Conservation (phyloP, 1,140 invertebrate species). For the Tetramorium parvispinum region DNA sequence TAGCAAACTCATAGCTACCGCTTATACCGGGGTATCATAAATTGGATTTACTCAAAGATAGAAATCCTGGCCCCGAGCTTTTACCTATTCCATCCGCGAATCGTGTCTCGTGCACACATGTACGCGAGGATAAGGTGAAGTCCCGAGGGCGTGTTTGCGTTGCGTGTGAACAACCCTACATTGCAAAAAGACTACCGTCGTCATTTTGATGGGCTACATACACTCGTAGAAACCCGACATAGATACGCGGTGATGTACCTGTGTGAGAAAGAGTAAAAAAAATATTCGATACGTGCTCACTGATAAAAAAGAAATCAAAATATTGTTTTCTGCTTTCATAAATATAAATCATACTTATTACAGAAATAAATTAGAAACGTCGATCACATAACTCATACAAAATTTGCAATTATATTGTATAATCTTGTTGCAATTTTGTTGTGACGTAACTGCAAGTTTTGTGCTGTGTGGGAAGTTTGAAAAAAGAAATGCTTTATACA, state of each 20-base stretch:
- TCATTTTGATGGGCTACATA: neutral
- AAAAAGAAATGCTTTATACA: neutral
- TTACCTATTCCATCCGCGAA: neutral
- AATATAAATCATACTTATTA: neutral
- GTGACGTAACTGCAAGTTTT: too few relatives aligned
- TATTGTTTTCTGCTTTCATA: neutral
- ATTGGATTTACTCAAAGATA: conserved; percentile 39
- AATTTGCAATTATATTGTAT: too few relatives aligned
- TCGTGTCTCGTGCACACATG: neutral
- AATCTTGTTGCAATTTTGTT: too few relatives aligned
- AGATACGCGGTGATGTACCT: neutral
- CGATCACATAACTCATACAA: neutral
- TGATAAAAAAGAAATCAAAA: neutral
- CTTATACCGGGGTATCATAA: conserved; percentile 9
- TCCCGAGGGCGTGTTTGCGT: neutral
- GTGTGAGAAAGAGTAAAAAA: neutral
- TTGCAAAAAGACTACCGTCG: neutral
- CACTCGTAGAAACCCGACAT: neutral
- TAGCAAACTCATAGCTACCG: conserved; percentile 1
- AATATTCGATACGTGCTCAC: neutral
- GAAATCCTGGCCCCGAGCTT: conserved; percentile 14
- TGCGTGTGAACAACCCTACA: conserved; percentile 13
- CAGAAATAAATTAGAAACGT: neutral
- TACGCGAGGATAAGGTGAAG: conserved; percentile 17
- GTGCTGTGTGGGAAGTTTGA: too few relatives aligned